These are phyloP conservation scores for Drosophila suzukii DNA, from an alignment of 1,140 invertebrate genomes.

Conservation along the genomic window DNA sequence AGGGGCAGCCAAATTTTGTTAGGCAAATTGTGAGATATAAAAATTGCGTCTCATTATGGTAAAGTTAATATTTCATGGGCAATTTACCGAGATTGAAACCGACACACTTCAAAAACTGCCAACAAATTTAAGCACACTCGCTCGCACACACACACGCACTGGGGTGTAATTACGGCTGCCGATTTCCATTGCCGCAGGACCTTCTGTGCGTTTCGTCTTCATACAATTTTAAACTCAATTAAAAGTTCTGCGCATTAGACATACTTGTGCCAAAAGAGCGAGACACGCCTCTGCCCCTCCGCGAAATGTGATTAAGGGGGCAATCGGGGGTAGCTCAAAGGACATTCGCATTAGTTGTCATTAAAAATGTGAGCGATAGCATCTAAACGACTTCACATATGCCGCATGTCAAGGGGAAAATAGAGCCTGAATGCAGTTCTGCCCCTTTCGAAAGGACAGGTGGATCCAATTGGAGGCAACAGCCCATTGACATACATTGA, in stretches of 20 bases:
- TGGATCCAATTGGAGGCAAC: constrained; percentile 60
- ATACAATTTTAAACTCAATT: constrained; percentile 82
- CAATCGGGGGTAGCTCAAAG: constrained; percentile 37
- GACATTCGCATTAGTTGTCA: constrained; percentile 74
- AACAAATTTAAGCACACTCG: constrained; percentile 13
- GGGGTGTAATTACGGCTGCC: constrained; percentile 43
- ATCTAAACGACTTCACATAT: constrained; percentile 55
- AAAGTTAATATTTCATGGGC: constrained; percentile 81
- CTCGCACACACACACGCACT: constrained; percentile 25
- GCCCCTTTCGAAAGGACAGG: constrained; percentile 14
- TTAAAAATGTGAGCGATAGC: constrained; percentile 68
- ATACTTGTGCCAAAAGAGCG: constrained; percentile 64
- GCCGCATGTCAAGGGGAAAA: not conserved
- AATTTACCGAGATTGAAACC: constrained; percentile 79
- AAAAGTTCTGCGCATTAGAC: constrained; percentile 78
- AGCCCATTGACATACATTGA: constrained; percentile 76
- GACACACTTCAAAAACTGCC: constrained; percentile 79
- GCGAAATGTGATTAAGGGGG: constrained; percentile 44
- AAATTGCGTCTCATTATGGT: constrained; percentile 79
- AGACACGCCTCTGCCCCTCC: not conserved
- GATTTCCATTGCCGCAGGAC: constrained; percentile 32
- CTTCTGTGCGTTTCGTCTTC: constrained; percentile 47
- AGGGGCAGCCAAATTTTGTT: constrained; percentile 49
- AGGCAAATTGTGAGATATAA: constrained; percentile 70
- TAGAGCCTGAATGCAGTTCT: constrained; percentile 15